Evolutionary conservation across 2,888 invertebrate species (phyloP).

Genomic region (Petrolisthes manimaculis): DNA sequence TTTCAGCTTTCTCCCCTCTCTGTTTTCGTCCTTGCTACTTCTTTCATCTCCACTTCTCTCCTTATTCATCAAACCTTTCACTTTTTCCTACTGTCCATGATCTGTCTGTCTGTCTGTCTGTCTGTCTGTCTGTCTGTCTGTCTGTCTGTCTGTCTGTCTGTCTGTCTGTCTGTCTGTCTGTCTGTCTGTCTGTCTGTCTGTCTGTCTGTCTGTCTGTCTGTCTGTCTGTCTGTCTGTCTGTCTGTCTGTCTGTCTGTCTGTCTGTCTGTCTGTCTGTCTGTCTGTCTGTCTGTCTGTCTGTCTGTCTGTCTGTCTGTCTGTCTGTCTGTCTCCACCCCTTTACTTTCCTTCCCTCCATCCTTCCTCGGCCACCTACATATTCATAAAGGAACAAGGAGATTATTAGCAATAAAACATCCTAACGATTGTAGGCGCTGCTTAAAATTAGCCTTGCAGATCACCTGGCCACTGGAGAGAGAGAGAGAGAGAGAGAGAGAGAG

Average conservation of each 20-base stretch:
- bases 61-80: background rate
- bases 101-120: background rate
- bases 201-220: background rate
- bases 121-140: background rate
- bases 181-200: background rate
- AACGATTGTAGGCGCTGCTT: conserved; percentile 4
- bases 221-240: background rate
- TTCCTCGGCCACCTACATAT: background rate
- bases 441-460: conserved; percentile 13
- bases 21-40: background rate
- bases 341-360: no score
- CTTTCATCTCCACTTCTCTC: background rate
- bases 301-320: background rate
- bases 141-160: background rate
- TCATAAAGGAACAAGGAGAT: background rate
- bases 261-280: background rate
- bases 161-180: background rate
- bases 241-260: background rate
- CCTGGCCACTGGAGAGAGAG: background rate
- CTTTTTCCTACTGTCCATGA: background rate
- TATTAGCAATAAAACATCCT: conserved; percentile 9
- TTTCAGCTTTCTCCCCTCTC: background rate
- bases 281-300: background rate
- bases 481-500: background rate
- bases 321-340: background rate